These are phyloP conservation scores for Rhineura floridana DNA, from an alignment of 2,113 vertebrate species.

Conservation along the genomic window DNA sequence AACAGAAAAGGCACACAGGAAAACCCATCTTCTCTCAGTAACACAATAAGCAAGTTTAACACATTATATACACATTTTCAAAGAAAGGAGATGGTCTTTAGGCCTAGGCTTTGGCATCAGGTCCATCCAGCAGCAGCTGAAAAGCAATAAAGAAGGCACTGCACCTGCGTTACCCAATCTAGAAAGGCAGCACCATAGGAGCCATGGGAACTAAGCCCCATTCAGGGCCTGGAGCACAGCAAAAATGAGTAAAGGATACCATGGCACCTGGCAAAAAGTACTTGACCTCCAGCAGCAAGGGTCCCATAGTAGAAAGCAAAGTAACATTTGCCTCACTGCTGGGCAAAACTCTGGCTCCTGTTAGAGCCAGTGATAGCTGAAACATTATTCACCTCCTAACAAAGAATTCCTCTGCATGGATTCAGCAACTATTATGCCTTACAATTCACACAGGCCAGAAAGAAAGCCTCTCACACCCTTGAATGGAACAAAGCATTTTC, in stretches of 20 bases:
- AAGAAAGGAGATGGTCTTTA: not conserved
- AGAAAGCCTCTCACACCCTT: not conserved
- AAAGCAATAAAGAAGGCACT: slow-evolving; percentile 21
- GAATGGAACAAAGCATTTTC: not conserved
- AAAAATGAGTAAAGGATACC: not conserved
- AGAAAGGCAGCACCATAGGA: slow-evolving; percentile 18
- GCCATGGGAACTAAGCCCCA: not conserved
- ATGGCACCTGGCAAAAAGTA: not conserved
- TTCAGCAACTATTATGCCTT: not conserved
- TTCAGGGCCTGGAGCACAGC: not conserved
- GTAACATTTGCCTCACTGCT: not conserved
- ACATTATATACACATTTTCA: not conserved
- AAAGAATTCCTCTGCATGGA: not conserved
- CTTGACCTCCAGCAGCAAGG: not conserved
- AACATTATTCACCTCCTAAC: too few relatives aligned
- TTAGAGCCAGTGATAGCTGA: not conserved
- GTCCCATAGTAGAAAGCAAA: not conserved
- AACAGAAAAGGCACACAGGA: not conserved
- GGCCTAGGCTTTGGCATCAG: slow-evolving; percentile 47
- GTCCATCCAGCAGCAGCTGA: slow-evolving; percentile 15
- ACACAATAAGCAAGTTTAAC: not conserved
- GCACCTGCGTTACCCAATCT: not conserved
- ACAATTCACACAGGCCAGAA: not conserved
- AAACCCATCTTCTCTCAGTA: not conserved
- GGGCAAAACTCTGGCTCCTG: not conserved